Conservation (phyloP, 2,113 vertebrate genomes). For the Rhinoderma darwinii region DNA sequence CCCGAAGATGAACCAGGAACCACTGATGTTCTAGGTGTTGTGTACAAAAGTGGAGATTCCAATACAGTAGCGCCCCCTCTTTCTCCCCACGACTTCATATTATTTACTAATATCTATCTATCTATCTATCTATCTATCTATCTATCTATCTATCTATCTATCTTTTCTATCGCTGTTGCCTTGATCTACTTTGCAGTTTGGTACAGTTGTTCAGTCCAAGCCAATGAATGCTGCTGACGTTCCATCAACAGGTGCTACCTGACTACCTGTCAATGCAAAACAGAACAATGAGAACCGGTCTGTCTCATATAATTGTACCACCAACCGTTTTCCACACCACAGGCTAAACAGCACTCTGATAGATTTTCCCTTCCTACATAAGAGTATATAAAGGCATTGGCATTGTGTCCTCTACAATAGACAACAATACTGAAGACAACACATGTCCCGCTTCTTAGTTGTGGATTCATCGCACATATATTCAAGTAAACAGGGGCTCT, state of each 20-base stretch:
- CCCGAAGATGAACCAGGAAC: too few relatives aligned
- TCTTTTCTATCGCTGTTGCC: too few relatives aligned
- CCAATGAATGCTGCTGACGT: not conserved
- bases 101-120: too few relatives aligned
- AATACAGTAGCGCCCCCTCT: too few relatives aligned
- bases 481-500: not conserved
- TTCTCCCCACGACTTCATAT: too few relatives aligned
- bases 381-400: not conserved
- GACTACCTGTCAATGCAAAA: not conserved
- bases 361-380: not conserved
- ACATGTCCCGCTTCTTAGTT: not conserved
- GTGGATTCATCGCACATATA: not conserved
- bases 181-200: too few relatives aligned
- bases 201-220: not conserved
- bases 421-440: not conserved
- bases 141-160: too few relatives aligned
- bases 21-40: too few relatives aligned
- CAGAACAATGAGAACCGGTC: constrained; percentile 18
- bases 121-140: too few relatives aligned
- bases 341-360: not conserved
- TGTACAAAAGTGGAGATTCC: too few relatives aligned
- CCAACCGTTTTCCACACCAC: not conserved
- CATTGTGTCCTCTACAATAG: not conserved
- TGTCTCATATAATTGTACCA: not conserved
- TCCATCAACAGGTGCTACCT: constrained; percentile 24